phyloP scores from a whole-genome alignment of 2,113 vertebrate genomes.

The Rynchops niger region DNA sequence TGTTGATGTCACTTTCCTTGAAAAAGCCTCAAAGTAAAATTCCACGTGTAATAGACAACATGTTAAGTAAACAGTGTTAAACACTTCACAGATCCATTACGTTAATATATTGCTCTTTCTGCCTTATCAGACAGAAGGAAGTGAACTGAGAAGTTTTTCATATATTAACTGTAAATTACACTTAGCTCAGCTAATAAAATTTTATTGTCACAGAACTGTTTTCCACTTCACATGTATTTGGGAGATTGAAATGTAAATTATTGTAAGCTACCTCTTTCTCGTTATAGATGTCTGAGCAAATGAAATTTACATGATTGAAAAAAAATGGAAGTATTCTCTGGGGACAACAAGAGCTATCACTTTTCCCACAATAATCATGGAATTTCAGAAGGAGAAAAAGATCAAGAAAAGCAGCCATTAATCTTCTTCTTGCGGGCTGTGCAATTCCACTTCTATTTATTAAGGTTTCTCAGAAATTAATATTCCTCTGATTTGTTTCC shows the following conservation, averaged over 20 bases:
- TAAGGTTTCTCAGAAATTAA: not conserved
- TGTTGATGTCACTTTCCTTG: not conserved
- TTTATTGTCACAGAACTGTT: conserved; percentile 51
- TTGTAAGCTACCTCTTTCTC: conserved; percentile 35
- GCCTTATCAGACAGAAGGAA: conserved; percentile 56
- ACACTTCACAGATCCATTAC: conserved; percentile 46
- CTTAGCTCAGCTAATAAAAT: conserved; percentile 63
- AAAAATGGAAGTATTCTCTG: conserved; percentile 35
- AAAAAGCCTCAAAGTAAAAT: conserved; percentile 25
- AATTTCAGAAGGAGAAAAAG: not conserved
- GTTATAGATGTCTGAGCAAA: conserved; percentile 44
- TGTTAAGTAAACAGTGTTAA: conserved; percentile 58
- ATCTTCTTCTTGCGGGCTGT: not conserved
- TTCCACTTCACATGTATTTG: conserved; percentile 58
- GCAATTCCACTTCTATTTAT: not conserved
- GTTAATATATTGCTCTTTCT: conserved; percentile 53
- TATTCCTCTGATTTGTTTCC: not conserved
- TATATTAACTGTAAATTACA: conserved; percentile 65
- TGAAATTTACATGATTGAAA: conserved; percentile 50
- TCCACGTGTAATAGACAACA: not conserved
- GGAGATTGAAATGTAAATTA: conserved; percentile 65
- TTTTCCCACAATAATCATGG: not conserved
- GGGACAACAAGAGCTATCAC: not conserved
- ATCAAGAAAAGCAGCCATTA: not conserved
- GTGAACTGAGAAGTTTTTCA: conserved; percentile 51